These are phyloP conservation scores for Odocoileus virginianus DNA, from an alignment of 2,113 vertebrate species.

Conservation along the genomic window DNA sequence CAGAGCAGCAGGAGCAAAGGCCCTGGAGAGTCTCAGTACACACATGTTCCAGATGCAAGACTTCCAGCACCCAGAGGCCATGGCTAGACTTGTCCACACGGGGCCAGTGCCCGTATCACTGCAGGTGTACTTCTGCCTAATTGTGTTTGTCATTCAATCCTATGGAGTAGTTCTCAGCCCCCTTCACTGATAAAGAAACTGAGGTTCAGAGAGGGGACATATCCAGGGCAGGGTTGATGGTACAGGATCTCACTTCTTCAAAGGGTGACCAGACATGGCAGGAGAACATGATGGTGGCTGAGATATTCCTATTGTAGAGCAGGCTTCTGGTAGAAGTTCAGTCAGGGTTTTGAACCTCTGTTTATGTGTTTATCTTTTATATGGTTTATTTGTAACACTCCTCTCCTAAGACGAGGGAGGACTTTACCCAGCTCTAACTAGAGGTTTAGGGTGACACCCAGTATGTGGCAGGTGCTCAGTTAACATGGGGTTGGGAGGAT, in stretches of 20 bases:
- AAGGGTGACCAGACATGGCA: neutral
- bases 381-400: neutral
- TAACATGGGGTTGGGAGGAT: neutral
- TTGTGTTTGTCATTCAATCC: neutral
- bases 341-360: neutral
- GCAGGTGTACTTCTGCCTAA: neutral
- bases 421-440: neutral
- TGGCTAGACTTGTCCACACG: rapidly evolving
- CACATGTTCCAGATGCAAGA: neutral
- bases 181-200: neutral
- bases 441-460: no score
- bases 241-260: neutral
- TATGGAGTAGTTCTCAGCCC: neutral
- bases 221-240: neutral
- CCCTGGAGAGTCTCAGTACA: neutral
- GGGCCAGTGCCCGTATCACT: neutral
- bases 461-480: neutral
- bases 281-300: neutral
- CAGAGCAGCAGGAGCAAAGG: neutral
- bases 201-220: neutral
- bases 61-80: neutral
- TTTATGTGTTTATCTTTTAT: neutral
- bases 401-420: neutral
- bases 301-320: neutral
- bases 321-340: neutral